These are phyloP conservation scores for Salarias fasciatus DNA, from an alignment of 2,797 vertebrate species.

Conservation along the genomic window DNA sequence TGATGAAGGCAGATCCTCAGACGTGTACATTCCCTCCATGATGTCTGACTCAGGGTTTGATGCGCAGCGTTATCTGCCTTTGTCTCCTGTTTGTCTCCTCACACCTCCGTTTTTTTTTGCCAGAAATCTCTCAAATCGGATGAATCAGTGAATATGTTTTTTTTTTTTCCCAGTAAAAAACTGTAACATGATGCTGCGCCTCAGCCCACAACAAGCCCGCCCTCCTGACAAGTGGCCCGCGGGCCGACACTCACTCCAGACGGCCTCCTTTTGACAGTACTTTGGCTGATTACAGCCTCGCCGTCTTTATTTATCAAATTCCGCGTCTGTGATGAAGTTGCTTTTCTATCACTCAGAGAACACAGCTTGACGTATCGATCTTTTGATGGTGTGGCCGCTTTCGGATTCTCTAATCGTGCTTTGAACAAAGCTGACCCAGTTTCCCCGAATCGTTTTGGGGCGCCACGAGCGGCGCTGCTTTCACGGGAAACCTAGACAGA, in stretches of 20 bases:
- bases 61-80: constrained; percentile 1
- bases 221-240: neutral
- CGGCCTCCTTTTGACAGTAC: neutral
- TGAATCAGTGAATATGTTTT: neutral
- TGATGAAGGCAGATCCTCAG: neutral
- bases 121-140: constrained; percentile 8
- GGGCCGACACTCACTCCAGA: neutral
- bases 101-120: neutral
- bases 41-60: neutral
- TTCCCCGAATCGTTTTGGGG: neutral
- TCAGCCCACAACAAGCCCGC: neutral
- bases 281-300: neutral
- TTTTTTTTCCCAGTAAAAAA: neutral
- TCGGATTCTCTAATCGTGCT: neutral
- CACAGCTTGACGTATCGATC: constrained; percentile 3
- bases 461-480: too few species aligned
- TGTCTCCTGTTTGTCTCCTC: neutral
- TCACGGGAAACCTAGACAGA: neutral
- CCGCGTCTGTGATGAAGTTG: constrained; percentile 1
- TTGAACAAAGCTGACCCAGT: neutral
- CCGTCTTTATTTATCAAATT: constrained; percentile 8
- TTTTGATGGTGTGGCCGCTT: neutral
- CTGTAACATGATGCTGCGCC: constrained; percentile 1
- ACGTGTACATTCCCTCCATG: too few species aligned
- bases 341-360: neutral